These are phyloP conservation scores for Synanthedon tipuliformis DNA, from an alignment of 2,888 invertebrate genomes.

Conservation along the genomic window DNA sequence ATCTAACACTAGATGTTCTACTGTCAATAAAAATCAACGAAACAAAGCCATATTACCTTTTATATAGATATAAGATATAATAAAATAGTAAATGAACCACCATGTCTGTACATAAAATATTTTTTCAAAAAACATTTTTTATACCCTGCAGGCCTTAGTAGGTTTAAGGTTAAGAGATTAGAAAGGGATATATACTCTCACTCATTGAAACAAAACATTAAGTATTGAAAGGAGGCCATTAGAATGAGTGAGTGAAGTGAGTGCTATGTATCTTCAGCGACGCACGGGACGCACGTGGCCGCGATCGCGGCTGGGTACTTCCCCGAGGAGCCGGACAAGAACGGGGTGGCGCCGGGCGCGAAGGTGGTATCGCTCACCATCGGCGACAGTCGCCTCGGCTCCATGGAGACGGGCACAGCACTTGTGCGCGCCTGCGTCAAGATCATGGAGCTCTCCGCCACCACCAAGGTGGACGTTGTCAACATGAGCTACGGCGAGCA, in stretches of 20 bases:
- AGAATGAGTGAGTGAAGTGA: too few species aligned
- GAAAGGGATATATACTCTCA: too few species aligned
- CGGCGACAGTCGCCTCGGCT: conserved; percentile 89
- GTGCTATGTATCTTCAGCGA: conserved; percentile 73
- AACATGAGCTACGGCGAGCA: conserved; percentile 99
- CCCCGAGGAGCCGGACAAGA: conserved; percentile 85
- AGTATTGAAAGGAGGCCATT: too few species aligned
- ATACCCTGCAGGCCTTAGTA: too few species aligned
- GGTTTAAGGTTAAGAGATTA: too few species aligned
- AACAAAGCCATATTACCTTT: too few species aligned
- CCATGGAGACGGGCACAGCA: conserved; percentile 98
- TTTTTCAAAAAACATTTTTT: too few species aligned
- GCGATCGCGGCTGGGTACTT: conserved; percentile 94
- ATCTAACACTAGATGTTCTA: background rate
- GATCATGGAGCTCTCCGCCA: conserved; percentile 78
- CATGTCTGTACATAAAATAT: too few species aligned
- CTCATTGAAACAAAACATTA: too few species aligned
- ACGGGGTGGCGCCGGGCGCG: conserved; percentile 97
- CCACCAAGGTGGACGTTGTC: conserved; percentile 82
- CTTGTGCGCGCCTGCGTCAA: conserved; percentile 91
- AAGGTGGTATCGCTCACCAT: conserved; percentile 93
- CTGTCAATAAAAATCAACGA: background rate
- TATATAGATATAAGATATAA: too few species aligned
- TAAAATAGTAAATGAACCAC: too few species aligned
- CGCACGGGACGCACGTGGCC: conserved; percentile 98